Evolutionary conservation across 2,888 invertebrate species (phyloP).

Genomic region (Rotaria socialis): DNA sequence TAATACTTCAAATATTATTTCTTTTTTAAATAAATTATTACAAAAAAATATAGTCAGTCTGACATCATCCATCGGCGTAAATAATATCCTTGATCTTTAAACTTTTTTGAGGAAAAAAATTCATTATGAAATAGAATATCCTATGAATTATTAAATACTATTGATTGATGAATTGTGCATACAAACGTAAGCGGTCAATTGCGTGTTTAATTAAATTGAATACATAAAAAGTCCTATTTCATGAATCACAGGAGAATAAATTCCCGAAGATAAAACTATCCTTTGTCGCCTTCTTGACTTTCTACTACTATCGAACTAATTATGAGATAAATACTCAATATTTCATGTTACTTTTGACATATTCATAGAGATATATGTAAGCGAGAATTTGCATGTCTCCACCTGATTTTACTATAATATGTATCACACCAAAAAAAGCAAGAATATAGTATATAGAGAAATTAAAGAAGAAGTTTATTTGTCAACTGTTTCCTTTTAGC

Average conservation of each 20-base stretch:
- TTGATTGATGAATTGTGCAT: background rate
- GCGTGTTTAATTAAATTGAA: background rate
- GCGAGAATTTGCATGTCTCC: background rate
- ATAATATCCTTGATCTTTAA: too few species aligned
- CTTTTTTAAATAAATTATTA: too few species aligned
- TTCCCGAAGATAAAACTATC: background rate
- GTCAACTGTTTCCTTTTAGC: background rate
- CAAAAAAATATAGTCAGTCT: too few species aligned
- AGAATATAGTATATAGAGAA: background rate
- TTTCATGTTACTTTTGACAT: background rate
- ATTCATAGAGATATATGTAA: background rate
- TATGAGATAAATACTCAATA: background rate
- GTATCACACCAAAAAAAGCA: background rate
- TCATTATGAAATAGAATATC: background rate
- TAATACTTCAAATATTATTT: too few species aligned
- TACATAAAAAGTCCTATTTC: background rate
- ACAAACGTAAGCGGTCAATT: background rate
- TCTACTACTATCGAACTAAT: background rate
- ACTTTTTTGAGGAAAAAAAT: too few species aligned
- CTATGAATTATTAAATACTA: background rate
- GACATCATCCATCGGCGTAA: too few species aligned
- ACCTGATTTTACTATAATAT: background rate
- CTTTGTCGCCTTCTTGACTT: background rate
- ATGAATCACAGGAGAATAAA: background rate
- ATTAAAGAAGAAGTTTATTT: background rate